Conservation (phyloP, 2,888 invertebrate species). For the Lamellibrachia satsuma region DNA sequence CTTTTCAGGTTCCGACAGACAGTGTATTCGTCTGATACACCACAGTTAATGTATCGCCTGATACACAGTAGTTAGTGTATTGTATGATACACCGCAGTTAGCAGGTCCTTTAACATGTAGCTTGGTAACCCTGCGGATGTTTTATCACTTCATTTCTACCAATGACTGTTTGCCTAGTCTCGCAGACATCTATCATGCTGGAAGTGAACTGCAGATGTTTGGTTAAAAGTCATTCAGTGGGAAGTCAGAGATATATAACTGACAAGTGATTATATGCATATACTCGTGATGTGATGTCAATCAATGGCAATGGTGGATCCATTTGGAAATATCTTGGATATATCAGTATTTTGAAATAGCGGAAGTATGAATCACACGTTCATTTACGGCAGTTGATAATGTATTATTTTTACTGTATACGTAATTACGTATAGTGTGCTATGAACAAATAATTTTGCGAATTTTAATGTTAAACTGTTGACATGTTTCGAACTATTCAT, state of each 20-base stretch:
- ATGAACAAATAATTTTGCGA: background rate
- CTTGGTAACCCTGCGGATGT: background rate
- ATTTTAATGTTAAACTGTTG: background rate
- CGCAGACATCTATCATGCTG: conserved; percentile 4
- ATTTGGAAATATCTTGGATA: background rate
- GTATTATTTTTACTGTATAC: background rate
- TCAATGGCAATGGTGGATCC: background rate
- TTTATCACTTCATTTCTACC: background rate
- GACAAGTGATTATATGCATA: conserved; percentile 7
- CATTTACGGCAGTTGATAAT: background rate
- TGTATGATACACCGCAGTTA: background rate
- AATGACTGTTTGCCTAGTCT: background rate
- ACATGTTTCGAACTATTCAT: background rate
- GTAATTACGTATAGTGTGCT: background rate
- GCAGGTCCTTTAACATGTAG: background rate
- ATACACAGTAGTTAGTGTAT: background rate
- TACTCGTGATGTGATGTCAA: background rate
- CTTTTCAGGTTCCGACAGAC: background rate
- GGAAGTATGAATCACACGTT: background rate
- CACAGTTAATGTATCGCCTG: too few relatives aligned
- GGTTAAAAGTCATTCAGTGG: background rate
- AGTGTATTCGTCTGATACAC: background rate
- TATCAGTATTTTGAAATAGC: background rate
- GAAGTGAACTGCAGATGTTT: background rate
- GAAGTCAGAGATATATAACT: background rate